Evolutionary conservation across 2,113 vertebrate genomes (phyloP), one percentile per base, ranked within the genome.

Genomic region (Otis tarda): DNA sequence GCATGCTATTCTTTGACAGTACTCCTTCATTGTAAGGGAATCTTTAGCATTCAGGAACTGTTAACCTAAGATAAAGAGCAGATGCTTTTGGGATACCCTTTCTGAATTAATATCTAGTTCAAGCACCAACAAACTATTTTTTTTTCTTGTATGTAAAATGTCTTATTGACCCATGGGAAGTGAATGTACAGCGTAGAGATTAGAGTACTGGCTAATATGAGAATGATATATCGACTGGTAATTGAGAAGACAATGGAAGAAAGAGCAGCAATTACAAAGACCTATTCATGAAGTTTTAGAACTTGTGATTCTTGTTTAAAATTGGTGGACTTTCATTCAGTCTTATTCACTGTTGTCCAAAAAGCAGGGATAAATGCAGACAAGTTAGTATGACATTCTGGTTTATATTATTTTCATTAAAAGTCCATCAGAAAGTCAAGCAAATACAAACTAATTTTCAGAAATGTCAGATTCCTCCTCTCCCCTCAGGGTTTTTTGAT

Each of bases 51-150:
- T 96, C 59, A 47, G 80, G 41, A 95, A 10, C 1, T 4, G 82
- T 91, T 87, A 94, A 47, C 24, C 70, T 71, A 71, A 61, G 35
- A 87, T 21, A 89, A 85, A 79, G 33, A 95, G 13, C 33, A 67
- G 37, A 75, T 85, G 60, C 87, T 92, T 93, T 84, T 67, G 91
- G n/a, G 64, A 60, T 87, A 91, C 43, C 18, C 10, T 75, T 25
- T 89, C 69, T 90, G 75, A 91, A 86, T 95, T 91, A 82, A 22
- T 92, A 50, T 80, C 50, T 79, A 21, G 53, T 94, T 18, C 35
- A 61, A 90, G 23, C 23, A 83, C 31, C 24, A 76, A 64, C 47
- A 6, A 4, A 1, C 0, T 0, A 2, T 18, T 39, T 68, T 69
- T 39, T 69, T 71, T 91, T 52, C 5, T 13, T 73, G 4, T 79